Conservation (phyloP, 2,113 vertebrate species). For the Alexandromys fortis region DNA sequence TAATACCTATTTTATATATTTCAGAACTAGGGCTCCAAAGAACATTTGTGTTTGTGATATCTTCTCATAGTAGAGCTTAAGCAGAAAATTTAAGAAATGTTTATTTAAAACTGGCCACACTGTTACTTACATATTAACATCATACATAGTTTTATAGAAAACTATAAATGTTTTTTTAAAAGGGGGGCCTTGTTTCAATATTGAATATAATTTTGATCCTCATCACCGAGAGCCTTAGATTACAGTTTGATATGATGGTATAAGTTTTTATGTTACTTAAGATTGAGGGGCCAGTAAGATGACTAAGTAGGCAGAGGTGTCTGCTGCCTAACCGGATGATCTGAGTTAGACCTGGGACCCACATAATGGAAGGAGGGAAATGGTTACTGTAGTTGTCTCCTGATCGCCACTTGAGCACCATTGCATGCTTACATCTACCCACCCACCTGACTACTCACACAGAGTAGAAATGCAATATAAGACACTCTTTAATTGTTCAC, state of each 20-base stretch:
- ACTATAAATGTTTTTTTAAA: slow-evolving; percentile 9
- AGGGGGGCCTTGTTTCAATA: slow-evolving; percentile 25
- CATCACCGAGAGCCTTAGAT: background rate
- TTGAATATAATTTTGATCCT: slow-evolving; percentile 36
- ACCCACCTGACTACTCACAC: background rate
- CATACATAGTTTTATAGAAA: slow-evolving; percentile 38
- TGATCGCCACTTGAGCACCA: background rate
- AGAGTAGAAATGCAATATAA: background rate
- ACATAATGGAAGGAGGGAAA: background rate
- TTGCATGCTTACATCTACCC: background rate
- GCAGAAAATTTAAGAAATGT: slow-evolving; percentile 32
- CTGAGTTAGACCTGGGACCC: too few relatives aligned
- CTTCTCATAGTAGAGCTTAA: slow-evolving; percentile 42
- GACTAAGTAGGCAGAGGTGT: background rate
- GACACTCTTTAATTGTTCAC: background rate
- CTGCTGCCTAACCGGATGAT: background rate
- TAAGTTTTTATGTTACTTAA: background rate
- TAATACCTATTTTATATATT: slow-evolving; percentile 30
- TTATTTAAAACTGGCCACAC: background rate
- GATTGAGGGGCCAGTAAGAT: background rate
- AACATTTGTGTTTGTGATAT: slow-evolving; percentile 42
- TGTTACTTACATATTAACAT: slow-evolving; percentile 10
- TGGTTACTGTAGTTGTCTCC: background rate
- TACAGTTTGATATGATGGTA: slow-evolving; percentile 6
- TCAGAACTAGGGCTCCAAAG: slow-evolving; percentile 35